phyloP scores from a whole-genome alignment of 2,888 invertebrate genomes.

The Notodonta dromedarius region DNA sequence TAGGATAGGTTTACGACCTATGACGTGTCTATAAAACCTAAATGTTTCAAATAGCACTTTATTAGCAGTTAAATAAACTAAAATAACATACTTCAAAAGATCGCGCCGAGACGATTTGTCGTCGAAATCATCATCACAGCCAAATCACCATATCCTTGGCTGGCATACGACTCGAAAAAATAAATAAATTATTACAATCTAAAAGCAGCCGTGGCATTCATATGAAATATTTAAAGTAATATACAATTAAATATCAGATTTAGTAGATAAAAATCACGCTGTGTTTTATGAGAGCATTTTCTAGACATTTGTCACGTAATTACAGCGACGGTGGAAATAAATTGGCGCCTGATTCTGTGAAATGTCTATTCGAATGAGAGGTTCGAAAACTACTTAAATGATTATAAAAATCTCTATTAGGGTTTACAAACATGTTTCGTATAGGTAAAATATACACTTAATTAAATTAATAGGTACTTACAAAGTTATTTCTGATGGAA shows the following conservation, averaged over 20 bases:
- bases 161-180: neutral
- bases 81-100: neutral
- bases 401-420: too few relatives aligned
- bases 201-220: neutral
- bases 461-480: too few relatives aligned
- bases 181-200: neutral
- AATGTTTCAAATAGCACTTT: neutral
- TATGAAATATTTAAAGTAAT: constrained; percentile 2
- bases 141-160: neutral
- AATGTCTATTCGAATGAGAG: neutral
- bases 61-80: neutral
- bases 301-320: constrained; percentile 1
- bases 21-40: too few relatives aligned
- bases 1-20: too few relatives aligned
- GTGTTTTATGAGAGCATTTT: neutral
- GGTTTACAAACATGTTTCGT: too few relatives aligned
- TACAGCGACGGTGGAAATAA: neutral
- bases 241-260: neutral
- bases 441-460: too few relatives aligned
- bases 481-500: too few relatives aligned
- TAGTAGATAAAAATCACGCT: neutral
- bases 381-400: too few relatives aligned
- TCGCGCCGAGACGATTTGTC: neutral
- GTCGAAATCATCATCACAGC: neutral
- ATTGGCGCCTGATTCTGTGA: constrained; percentile 1